Evolutionary conservation across 1,140 invertebrate species (phyloP).

Genomic region (Microplitis demolitor): DNA sequence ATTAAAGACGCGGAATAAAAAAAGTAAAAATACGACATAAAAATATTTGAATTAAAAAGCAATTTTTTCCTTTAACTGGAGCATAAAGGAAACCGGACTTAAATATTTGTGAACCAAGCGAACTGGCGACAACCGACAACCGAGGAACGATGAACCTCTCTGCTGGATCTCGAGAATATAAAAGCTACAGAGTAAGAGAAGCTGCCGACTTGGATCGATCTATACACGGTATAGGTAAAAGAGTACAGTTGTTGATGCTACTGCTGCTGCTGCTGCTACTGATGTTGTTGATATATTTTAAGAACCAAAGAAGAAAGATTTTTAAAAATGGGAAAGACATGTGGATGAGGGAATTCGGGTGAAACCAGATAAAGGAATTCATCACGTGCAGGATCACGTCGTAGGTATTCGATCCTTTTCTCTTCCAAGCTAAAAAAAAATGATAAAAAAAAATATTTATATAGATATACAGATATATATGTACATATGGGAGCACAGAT

Average conservation of each 20-base stretch:
- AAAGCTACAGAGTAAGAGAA: background rate
- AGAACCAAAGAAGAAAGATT: background rate
- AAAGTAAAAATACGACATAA: background rate
- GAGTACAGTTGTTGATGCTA: too few relatives aligned
- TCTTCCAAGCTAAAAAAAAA: background rate
- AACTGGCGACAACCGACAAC: background rate
- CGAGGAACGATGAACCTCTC: background rate
- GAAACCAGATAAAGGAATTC: conserved; percentile 40
- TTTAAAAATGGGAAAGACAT: too few relatives aligned
- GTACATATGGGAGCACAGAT: too few relatives aligned
- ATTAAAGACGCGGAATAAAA: background rate
- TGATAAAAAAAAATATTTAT: background rate
- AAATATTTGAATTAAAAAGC: conserved; percentile 2
- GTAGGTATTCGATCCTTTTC: conserved; percentile 8
- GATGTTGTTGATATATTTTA: background rate
- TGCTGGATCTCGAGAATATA: background rate
- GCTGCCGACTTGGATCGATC: background rate
- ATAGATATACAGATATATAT: too few relatives aligned
- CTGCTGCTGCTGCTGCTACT: background rate
- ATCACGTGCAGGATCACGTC: conserved; percentile 25
- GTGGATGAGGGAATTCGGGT: conserved; percentile 17
- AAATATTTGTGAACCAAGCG: background rate
- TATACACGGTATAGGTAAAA: too few relatives aligned
- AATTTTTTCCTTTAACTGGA: background rate
- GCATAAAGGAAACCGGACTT: conserved; percentile 13